Evolutionary conservation across 2,113 vertebrate species (phyloP).

Genomic region (Solea solea): DNA sequence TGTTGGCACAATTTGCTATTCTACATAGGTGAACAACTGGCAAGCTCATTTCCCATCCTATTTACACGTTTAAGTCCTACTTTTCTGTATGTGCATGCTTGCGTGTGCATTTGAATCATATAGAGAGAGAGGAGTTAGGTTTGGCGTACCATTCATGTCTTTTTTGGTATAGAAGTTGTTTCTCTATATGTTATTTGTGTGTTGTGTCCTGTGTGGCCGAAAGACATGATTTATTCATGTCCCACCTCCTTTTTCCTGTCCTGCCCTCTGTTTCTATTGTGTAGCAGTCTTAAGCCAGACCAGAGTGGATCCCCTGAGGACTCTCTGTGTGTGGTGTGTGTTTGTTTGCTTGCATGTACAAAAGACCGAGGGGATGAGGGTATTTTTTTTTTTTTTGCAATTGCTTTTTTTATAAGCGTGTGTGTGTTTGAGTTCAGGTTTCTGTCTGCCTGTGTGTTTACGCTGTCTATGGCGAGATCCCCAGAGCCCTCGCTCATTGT

Average conservation of each 20-base stretch:
- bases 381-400: conserved; percentile 3
- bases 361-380: conserved; percentile 14
- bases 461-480: conserved; percentile 33
- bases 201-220: conserved; percentile 55
- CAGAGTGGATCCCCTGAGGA: conserved; percentile 31
- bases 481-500: conserved; percentile 50
- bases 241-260: conserved; percentile 52
- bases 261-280: conserved; percentile 49
- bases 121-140: no score
- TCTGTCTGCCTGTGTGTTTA: conserved; percentile 27
- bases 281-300: conserved; percentile 36
- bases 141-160: conserved; percentile 12
- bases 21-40: conserved; percentile 39
- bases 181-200: neutral
- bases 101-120: conserved; percentile 4
- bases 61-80: conserved; percentile 23
- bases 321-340: conserved; percentile 10
- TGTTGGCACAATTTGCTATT: conserved; percentile 31
- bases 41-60: conserved; percentile 36
- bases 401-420: conserved; percentile 22
- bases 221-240: conserved; percentile 67
- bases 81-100: conserved; percentile 19
- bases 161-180: neutral
- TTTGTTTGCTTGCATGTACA: conserved; percentile 17
- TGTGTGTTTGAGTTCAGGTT: conserved; percentile 23